Evolutionary conservation across 1,140 invertebrate species (phyloP).

Genomic region (Scaptomyza montana): DNA sequence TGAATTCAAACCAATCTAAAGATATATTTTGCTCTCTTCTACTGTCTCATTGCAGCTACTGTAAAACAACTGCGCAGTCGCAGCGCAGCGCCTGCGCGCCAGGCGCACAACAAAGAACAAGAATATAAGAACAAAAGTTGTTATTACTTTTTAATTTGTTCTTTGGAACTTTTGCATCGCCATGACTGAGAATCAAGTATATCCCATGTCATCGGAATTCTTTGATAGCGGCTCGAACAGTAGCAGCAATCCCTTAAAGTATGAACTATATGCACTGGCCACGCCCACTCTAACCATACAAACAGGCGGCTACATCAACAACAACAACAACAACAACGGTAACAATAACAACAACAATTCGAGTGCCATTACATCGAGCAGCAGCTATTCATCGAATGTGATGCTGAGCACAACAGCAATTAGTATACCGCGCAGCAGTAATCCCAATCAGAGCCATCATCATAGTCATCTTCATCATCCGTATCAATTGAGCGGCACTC

Average conservation of each 20-base stretch:
- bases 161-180: constrained; percentile 12
- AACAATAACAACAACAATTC: constrained; percentile 44
- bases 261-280: constrained; percentile 73
- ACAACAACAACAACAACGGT: constrained; percentile 27
- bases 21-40: not conserved
- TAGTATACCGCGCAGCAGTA: constrained; percentile 81
- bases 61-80: constrained; percentile 48
- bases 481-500: constrained; percentile 53
- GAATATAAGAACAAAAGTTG: not conserved
- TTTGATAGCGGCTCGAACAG: constrained; percentile 82
- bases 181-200: constrained; percentile 83
- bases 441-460: constrained; percentile 76
- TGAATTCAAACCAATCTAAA: constrained; percentile 8
- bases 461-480: constrained; percentile 60
- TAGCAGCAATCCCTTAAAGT: constrained; percentile 79
- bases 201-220: constrained; percentile 82
- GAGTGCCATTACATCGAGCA: constrained; percentile 30
- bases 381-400: constrained; percentile 69
- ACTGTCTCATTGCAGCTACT: constrained; percentile 49
- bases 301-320: constrained; percentile 54
- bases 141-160: not conserved
- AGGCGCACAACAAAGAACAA: constrained; percentile 26
- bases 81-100: constrained; percentile 57
- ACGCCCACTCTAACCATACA: constrained; percentile 69
- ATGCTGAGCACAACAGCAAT: constrained; percentile 81